A percentile compares a stretch with the other conserved stretches of the same genome.
These are phyloP conservation scores for Lasiurus borealis DNA, from an alignment of 2,113 vertebrate species.

Conservation along the genomic window DNA sequence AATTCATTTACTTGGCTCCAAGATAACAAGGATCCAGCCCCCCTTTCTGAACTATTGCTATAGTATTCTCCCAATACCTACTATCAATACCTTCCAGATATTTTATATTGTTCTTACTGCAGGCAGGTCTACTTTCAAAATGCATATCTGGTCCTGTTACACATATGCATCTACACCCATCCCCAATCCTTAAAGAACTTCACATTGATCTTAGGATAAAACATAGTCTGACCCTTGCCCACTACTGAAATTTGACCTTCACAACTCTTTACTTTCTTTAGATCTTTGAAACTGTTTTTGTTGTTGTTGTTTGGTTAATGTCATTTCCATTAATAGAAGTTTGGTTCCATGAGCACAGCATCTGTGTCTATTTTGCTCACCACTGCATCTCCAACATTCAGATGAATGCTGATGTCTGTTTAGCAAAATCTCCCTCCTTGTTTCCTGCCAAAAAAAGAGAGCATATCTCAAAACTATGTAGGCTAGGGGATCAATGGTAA, in stretches of 20 bases:
- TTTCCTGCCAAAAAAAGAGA: background rate
- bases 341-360: background rate
- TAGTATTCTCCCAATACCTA: background rate
- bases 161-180: fast-evolving
- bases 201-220: background rate
- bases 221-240: background rate
- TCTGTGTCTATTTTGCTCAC: background rate
- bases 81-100: background rate
- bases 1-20: background rate
- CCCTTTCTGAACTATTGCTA: background rate
- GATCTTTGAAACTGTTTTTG: background rate
- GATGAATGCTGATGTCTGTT: background rate
- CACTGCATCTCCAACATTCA: background rate
- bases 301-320: background rate
- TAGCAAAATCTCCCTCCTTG: background rate
- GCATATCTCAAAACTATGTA: background rate
- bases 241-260: background rate
- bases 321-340: background rate
- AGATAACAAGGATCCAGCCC: background rate
- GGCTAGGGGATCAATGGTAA: background rate
- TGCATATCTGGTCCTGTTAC: background rate
- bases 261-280: background rate
- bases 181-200: background rate
- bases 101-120: background rate
- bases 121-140: background rate